Base-by-base conservation (phyloP, 2,797 vertebrate species). In the Sebastes elongatus region DNA sequence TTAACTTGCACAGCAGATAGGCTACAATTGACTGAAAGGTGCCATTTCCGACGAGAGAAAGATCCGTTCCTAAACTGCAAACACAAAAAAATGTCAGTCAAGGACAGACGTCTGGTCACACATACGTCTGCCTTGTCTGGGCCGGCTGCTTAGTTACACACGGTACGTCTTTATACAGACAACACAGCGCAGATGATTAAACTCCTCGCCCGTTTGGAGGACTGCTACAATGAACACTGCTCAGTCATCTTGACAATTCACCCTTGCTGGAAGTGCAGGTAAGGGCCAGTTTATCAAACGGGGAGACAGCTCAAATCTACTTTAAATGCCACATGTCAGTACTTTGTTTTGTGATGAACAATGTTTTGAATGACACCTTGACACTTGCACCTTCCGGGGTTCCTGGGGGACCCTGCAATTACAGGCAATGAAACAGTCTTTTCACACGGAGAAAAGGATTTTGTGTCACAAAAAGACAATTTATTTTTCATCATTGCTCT, bases 11-110 rank as follows among this genome's bases (percentile, higher is more conserved):
- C 84, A 86, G 78, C 75, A 89, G 90, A 89, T 63, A 74, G 53
- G 74, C 79, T 82, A 78, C 82, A 86, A 89, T 86, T 89, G 91
- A 95, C 80, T 89, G 91, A 94, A 88, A 90, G 92, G 85, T 92
- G 90, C 90, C 85, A 92, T 83, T 89, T 88, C 66, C 35, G 25
- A 86, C 4, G 28, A 67, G 61, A 63, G 85, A 72, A 46, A 18
- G 73, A 89, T 74, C 49, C 42, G 66, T 7, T 78, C 79, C 77
- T 69, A 52, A 46, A 90, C 77, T 87, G 67, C 79, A 78, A 78
- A 76, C 59, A 71, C 59, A 64, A 69, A 85, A 32, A 77, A 80
- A 74, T 71, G 76, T 57, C 86, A 88, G 69, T 86, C 76, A 90
- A 90, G 83, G 88, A 82, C 87, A 77, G 80, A 11, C 52, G 56